Evolutionary conservation across 2,888 invertebrate genomes (phyloP).

Genomic region (Phlogophora meticulosa): DNA sequence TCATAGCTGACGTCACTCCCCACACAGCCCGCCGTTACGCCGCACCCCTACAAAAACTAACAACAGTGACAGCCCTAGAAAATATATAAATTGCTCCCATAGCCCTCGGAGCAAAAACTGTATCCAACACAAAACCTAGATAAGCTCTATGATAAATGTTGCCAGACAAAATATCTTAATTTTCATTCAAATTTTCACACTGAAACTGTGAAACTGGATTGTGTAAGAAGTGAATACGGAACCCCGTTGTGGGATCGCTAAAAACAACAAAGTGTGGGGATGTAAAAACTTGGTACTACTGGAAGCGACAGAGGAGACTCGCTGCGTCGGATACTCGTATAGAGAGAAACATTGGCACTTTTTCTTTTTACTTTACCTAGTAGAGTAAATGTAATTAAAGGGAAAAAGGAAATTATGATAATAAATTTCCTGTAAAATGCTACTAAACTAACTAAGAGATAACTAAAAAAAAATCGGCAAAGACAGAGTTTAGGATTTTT

Average conservation of each 20-base stretch:
- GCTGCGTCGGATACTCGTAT: too few relatives aligned
- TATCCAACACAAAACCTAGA: conserved; percentile 59
- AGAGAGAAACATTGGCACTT: neutral
- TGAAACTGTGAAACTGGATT: conserved; percentile 66
- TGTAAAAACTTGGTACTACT: conserved; percentile 28
- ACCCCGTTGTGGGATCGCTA: conserved; percentile 68
- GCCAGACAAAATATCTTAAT: conserved; percentile 62
- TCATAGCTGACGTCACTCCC: conserved; percentile 52
- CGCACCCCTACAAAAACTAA: conserved; percentile 57
- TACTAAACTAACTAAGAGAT: neutral
- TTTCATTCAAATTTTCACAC: conserved; percentile 60
- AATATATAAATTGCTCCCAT: conserved; percentile 58
- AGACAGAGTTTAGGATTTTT: too few relatives aligned
- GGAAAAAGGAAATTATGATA: neutral
- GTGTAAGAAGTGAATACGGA: conserved; percentile 71
- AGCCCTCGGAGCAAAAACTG: conserved; percentile 60
- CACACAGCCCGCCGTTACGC: conserved; percentile 20
- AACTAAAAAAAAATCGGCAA: neutral
- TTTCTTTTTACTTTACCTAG: conserved; percentile 18
- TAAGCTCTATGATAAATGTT: conserved; percentile 65
- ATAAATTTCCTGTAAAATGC: too few relatives aligned
- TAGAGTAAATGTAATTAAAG: neutral
- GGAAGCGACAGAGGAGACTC: conserved; percentile 35
- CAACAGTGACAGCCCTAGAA: conserved; percentile 50
- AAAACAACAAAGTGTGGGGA: conserved; percentile 66